Evolutionary conservation across 2,888 invertebrate species (phyloP).

Genomic region (Tinea trinotella): DNA sequence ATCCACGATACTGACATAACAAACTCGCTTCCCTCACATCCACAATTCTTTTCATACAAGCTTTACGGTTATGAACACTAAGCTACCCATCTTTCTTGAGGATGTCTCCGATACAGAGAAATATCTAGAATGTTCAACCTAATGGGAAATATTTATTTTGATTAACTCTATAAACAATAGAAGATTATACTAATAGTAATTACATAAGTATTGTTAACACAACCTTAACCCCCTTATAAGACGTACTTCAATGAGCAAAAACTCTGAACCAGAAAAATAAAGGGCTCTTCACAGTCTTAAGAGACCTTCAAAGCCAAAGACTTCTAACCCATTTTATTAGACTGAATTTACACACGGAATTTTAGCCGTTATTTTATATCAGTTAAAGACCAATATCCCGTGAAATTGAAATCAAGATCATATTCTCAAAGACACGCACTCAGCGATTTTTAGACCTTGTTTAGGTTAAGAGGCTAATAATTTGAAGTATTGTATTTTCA

Average conservation of each 20-base stretch:
- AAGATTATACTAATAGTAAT: not conserved
- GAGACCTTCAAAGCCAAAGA: not conserved
- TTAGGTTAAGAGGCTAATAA: not conserved
- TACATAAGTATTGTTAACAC: not conserved
- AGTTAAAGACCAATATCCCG: not conserved
- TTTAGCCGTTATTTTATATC: not conserved
- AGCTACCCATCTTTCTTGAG: too few species aligned
- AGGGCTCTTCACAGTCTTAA: not conserved
- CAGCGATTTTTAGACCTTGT: conserved; percentile 3
- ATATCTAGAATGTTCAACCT: too few species aligned
- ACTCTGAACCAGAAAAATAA: conserved; percentile 10
- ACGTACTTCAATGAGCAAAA: not conserved
- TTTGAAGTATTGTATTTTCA: not conserved
- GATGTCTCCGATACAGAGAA: too few species aligned
- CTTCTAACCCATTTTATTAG: conserved; percentile 11
- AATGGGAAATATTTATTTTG: too few species aligned
- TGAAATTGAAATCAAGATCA: not conserved
- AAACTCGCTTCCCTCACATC: too few species aligned
- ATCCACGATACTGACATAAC: too few species aligned
- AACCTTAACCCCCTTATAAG: not conserved
- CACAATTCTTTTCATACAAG: too few species aligned
- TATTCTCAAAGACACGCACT: not conserved
- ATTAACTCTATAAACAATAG: too few species aligned
- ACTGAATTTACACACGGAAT: not conserved
- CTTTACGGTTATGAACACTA: too few species aligned